Evolutionary conservation across 2,888 invertebrate genomes (phyloP), one percentile per base, ranked within the genome.

Genomic region (Beris morrisii): DNA sequence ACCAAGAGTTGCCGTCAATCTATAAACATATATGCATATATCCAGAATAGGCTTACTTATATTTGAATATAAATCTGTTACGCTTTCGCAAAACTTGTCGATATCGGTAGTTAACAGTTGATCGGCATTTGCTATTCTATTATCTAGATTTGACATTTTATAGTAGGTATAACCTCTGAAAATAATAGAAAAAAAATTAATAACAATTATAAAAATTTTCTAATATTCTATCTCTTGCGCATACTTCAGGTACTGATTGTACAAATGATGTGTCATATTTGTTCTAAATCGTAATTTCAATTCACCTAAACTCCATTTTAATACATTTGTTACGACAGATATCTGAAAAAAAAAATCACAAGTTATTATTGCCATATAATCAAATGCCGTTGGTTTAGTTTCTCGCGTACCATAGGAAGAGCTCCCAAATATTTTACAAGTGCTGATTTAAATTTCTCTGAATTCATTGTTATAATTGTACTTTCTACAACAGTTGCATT

Each of bases 31-130:
- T 72, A 99, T 92, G 67, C 92, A 85, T 50, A 99, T 97, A 79
- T 99, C 98, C 71, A 99, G 82, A 48, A 96, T 76, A 0, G 99
- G 98, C 83, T 99, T 99, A 73, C 94, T 94, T 31, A 97, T 88
- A 79, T 98, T 97, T 69, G 96, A 95, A 82, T 99, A 99, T 12
- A 99, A 83, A 77, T 97, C 97, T 0, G 96, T 93, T 44, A 96
- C 89, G 65, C 95, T 92, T 73, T 95, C 94, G 79, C 97, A 97
- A 83, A 99, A 97, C 81, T 95, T 95, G 79, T 98, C 98, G 1
- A 98, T 92, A 78, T 99, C 98, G 0, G 93, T 95, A 0, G 97
- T 97, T 65, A 98, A 82, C 56, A 98, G 83, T 78, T 98, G 97
- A 81, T 98, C 98, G 1, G 95, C 93, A 82, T 98, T 98, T 11